phyloP scores from a whole-genome alignment of 1,140 invertebrate genomes.

The Aphelenchoides avenae region DNA sequence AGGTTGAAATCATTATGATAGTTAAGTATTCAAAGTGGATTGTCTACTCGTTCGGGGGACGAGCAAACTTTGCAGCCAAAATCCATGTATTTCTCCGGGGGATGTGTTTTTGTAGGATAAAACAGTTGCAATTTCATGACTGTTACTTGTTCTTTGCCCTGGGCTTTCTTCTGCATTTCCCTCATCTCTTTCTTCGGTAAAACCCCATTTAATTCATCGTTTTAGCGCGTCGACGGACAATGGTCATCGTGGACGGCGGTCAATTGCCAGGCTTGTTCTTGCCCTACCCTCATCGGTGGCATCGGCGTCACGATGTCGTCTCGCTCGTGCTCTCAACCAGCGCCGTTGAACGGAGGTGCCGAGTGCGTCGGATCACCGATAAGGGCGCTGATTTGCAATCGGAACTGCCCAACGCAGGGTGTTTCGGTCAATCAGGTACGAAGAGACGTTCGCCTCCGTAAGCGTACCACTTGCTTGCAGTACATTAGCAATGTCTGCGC shows the following conservation, averaged over 20 bases:
- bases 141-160: no score
- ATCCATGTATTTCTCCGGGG: no score
- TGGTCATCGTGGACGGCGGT: constrained; percentile 50
- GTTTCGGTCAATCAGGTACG: constrained; percentile 51
- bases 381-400: constrained; percentile 51
- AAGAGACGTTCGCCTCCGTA: neutral
- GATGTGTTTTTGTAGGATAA: no score
- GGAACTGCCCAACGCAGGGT: constrained; percentile 34
- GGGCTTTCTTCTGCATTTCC: no score
- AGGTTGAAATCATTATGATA: no score
- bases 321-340: constrained; percentile 49
- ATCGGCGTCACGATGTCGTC: constrained; percentile 50
- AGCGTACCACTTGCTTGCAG: constrained; percentile 9
- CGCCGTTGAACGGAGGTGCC: constrained; percentile 50
- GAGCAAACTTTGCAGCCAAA: no score
- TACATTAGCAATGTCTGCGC: constrained; percentile 26
- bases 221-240: constrained; percentile 52
- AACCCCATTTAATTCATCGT: no score
- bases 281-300: constrained; percentile 40
- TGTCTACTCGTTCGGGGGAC: no score
- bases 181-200: no score
- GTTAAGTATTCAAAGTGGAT: no score
- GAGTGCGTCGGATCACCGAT: constrained; percentile 49
- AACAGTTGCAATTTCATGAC: no score
- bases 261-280: constrained; percentile 45